These are phyloP conservation scores for Hyles lineata DNA, from an alignment of 2,888 invertebrate species.

Conservation along the genomic window DNA sequence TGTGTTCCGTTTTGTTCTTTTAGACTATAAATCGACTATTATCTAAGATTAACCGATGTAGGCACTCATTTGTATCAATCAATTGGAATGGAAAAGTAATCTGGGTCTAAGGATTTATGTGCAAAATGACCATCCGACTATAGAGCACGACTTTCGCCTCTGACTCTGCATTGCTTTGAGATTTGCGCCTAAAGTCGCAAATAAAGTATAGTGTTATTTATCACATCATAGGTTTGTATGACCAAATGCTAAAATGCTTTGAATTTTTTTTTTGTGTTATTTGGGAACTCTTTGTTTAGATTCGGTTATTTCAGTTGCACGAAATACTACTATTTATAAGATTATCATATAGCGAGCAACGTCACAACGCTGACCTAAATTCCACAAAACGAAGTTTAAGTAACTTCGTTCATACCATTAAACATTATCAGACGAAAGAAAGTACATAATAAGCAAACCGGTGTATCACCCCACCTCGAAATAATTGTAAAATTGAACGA, in stretches of 20 bases:
- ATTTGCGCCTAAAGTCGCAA: background rate
- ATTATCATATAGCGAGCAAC: too few relatives aligned
- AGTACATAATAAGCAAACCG: background rate
- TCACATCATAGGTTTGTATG: too few relatives aligned
- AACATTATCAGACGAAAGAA: background rate
- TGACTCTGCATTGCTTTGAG: background rate
- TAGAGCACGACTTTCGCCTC: background rate
- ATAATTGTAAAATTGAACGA: slow-evolving; percentile 1
- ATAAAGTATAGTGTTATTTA: background rate
- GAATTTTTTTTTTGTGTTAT: too few relatives aligned
- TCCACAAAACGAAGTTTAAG: background rate
- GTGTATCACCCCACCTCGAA: background rate
- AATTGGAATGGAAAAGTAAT: background rate
- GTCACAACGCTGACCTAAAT: too few relatives aligned
- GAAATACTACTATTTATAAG: background rate
- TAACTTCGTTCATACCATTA: too few relatives aligned
- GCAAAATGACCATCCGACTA: background rate
- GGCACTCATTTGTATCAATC: slow-evolving; percentile 1
- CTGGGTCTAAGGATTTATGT: background rate
- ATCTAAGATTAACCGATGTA: background rate
- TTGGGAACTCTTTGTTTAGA: background rate
- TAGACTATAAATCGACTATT: background rate
- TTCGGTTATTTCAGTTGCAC: too few relatives aligned
- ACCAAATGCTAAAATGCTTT: too few relatives aligned
- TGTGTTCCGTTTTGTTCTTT: background rate